Evolutionary conservation across 2,888 invertebrate species (phyloP).

Genomic region (Incurvaria masculella): DNA sequence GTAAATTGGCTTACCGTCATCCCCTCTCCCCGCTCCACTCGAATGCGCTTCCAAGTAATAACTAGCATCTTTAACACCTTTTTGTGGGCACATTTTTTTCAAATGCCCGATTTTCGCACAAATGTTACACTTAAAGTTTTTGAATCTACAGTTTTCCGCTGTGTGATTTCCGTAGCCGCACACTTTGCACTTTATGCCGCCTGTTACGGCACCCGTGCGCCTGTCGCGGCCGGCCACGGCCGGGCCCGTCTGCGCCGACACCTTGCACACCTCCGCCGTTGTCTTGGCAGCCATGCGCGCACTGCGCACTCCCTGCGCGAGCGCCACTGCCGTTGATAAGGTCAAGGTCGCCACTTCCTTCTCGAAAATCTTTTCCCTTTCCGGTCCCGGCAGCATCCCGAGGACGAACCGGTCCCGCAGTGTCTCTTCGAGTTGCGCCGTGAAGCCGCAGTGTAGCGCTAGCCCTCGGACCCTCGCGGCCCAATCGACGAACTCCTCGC

Average conservation of each 20-base stretch:
- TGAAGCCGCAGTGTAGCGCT: slow-evolving; percentile 15
- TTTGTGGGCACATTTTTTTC: slow-evolving; percentile 14
- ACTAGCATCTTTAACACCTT: slow-evolving; percentile 4
- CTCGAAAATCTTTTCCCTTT: slow-evolving; percentile 1
- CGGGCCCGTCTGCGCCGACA: background rate
- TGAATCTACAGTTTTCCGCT: slow-evolving; percentile 15
- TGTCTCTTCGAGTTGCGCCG: slow-evolving; percentile 15
- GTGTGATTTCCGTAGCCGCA: slow-evolving; percentile 18
- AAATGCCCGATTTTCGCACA: slow-evolving; percentile 16
- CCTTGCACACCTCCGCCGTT: background rate
- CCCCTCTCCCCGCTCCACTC: slow-evolving; percentile 10
- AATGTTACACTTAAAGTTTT: slow-evolving; percentile 15
- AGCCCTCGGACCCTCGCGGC: slow-evolving; percentile 11
- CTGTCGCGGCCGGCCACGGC: background rate
- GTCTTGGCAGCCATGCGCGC: no score
- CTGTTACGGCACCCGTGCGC: background rate
- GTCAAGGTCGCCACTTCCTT: background rate
- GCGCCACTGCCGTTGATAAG: background rate
- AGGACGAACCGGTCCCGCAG: slow-evolving; percentile 17
- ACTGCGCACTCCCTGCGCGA: no score
- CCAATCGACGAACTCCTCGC: slow-evolving; percentile 10
- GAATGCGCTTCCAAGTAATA: slow-evolving; percentile 8
- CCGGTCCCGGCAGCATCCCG: slow-evolving; percentile 12
- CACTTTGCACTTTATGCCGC: slow-evolving; percentile 15
- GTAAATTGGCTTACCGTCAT: slow-evolving; percentile 15